phyloP scores from a whole-genome alignment of 2,888 invertebrate species.

The Alcis repandata region DNA sequence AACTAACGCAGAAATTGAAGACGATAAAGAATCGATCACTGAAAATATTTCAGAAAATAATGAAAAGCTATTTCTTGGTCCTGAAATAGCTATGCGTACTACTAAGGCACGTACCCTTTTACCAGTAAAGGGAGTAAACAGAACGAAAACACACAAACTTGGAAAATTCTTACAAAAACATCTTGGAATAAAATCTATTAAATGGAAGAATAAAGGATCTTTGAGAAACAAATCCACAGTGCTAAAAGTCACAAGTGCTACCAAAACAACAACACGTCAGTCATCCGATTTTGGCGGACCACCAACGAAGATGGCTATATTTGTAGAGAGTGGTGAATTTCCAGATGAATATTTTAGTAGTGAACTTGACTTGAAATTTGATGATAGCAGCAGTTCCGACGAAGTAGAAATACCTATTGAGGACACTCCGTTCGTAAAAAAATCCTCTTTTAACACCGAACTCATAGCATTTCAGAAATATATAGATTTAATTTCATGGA shows the following conservation, averaged over 20 bases:
- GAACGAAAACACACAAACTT: background rate
- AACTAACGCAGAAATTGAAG: slow-evolving; percentile 36
- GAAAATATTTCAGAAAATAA: background rate
- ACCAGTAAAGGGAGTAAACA: background rate
- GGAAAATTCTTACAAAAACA: background rate
- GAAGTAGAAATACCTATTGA: slow-evolving; percentile 23
- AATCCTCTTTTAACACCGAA: background rate
- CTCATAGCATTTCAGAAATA: background rate
- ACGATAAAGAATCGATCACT: slow-evolving; percentile 3
- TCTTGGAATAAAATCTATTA: background rate
- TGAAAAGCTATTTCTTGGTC: background rate
- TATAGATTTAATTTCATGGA: background rate
- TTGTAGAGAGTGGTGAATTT: slow-evolving; percentile 1
- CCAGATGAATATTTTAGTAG: background rate
- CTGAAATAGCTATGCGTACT: background rate
- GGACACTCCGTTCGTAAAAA: background rate
- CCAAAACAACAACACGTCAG: background rate
- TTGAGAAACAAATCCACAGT: background rate
- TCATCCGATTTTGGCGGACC: background rate
- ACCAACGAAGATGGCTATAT: slow-evolving; percentile 4
- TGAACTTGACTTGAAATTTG: background rate
- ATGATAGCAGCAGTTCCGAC: slow-evolving; percentile 14
- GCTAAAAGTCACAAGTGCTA: background rate
- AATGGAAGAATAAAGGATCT: background rate
- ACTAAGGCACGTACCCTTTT: background rate